Conservation (phyloP, 2,888 invertebrate genomes). For the Caradrina clavipalpis region DNA sequence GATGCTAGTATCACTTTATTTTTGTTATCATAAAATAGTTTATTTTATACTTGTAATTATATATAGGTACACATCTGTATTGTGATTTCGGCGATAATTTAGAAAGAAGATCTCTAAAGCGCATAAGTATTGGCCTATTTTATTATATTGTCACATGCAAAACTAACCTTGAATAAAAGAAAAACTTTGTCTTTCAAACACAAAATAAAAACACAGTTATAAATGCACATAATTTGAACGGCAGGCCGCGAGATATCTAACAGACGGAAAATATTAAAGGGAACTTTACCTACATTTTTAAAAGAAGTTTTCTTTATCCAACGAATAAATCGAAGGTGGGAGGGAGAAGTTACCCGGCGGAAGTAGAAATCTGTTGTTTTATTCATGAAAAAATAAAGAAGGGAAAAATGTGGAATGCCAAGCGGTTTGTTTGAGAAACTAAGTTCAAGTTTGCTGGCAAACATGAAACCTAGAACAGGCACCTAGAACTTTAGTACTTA, state of each 20-base stretch:
- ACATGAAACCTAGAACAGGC: conserved; percentile 66
- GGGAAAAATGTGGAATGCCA: conserved; percentile 82
- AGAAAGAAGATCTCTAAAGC: too few species aligned
- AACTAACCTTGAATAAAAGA: conserved; percentile 47
- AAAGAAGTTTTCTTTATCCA: conserved; percentile 90
- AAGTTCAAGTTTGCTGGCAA: conserved; percentile 68
- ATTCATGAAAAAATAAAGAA: conserved; percentile 89
- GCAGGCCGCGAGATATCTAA: conserved; percentile 83
- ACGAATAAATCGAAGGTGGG: conserved; percentile 90
- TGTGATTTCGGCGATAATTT: too few species aligned
- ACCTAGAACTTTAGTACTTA: conserved; percentile 56
- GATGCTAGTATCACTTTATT: too few species aligned
- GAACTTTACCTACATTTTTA: conserved; percentile 89
- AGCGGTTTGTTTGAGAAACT: conserved; percentile 75
- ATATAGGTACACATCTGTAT: too few species aligned
- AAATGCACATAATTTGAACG: conserved; percentile 86
- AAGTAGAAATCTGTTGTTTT: conserved; percentile 90
- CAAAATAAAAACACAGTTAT: conserved; percentile 73
- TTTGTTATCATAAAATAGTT: too few species aligned
- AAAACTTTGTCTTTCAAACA: conserved; percentile 33
- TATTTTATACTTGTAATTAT: too few species aligned
- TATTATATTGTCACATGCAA: background rate
- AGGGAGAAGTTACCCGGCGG: conserved; percentile 86
- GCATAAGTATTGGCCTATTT: background rate
- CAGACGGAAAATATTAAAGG: conserved; percentile 89